Base-by-base conservation (phyloP, 2,888 invertebrate species). In the Quadroppia sp. region DNA sequence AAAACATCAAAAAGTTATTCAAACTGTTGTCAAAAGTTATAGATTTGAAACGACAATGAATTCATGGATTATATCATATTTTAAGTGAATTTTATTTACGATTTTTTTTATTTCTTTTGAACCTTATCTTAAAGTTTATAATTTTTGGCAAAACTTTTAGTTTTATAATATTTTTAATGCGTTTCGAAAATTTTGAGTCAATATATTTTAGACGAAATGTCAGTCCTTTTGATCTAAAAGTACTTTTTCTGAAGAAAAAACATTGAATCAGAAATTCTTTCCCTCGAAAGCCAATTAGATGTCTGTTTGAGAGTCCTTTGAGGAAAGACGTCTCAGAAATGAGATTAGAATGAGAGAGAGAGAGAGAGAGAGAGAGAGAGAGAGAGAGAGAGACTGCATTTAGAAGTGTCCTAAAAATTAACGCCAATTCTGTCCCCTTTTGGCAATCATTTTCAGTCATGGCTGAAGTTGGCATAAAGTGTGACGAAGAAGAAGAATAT, bases 291-390 rank as follows among this genome's bases (percentile, higher is more conserved):
- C 40, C 67, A 67, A 67, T 67, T 67, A 67, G 40, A 40, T 67
- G 23, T 42, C 67, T 67, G 67, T 67, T 67, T 67, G 67, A 42
- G 67, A 67, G 67, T 67, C 40, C 67, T 67, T 13, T 67, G 42
- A 25, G 67, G 42, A 67, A 67, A 36, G 42, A 42, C 23, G 42
- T 32, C 32, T 30, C 9, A 40, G 15, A 67, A 67, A 67, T 67
- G 32, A 67, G 67, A 67, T 67, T 67, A 67, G n/a, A n/a, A n/a
- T n/a, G n/a, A n/a, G n/a, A n/a, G n/a, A n/a, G n/a, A n/a, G n/a
- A n/a, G n/a, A n/a, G n/a, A n/a, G n/a, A n/a, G n/a, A n/a, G n/a
- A n/a, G n/a, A n/a, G n/a, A n/a, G n/a, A n/a, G n/a, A n/a, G n/a
- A n/a, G n/a, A 67, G 42, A 17, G 11, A 32, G 23, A 20, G 32